Base-by-base conservation (phyloP, 2,113 vertebrate genomes). In the Odontophorus gujanensis region DNA sequence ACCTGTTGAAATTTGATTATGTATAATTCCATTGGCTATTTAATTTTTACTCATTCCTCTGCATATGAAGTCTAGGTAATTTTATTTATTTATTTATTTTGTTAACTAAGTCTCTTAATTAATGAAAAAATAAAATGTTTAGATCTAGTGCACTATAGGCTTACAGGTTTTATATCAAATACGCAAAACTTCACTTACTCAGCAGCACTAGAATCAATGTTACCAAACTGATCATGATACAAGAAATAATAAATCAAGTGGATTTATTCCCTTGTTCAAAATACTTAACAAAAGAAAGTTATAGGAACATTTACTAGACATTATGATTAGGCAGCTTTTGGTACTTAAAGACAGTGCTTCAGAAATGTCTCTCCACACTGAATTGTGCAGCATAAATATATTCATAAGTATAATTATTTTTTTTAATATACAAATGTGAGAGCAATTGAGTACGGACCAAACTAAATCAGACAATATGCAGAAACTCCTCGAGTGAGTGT, bases 41-140 rank as follows among this genome's bases (percentile, higher is more conserved):
- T 24, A 61, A 75, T 71, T 86, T 87, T 81, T 90, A 94, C 48
- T 68, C 61, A 90, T 93, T 86, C 58, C n/a, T 6, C 20, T 65
- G 4, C 13, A 25, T 30, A 72, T 57, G 47, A 7, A 77, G 13
- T 68, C 16, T 18, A 55, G 19, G 25, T 10, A 40, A 40, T 40
- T 40, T 40, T 40, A 38, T 38, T 38, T 38, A 38, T 40, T 40
- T 40, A 13, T 40, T 40, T 13, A 13, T 40, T 40, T 20, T 3
- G 3, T 4, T 19, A 8, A 0, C 18, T 8, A 17, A 15, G 2
- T 53, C 9, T 77, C 62, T 75, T 67, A 13, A 3, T 20, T 8
- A 74, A 50, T 51, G 11, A 58, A 57, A 75, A 75, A 85, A 43
- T 32, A 40, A 58, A 84, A 51, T 2, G 25, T 63, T 57, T 7